Conservation (phyloP, 2,797 vertebrate species). For the Megalops cyprinoides region DNA sequence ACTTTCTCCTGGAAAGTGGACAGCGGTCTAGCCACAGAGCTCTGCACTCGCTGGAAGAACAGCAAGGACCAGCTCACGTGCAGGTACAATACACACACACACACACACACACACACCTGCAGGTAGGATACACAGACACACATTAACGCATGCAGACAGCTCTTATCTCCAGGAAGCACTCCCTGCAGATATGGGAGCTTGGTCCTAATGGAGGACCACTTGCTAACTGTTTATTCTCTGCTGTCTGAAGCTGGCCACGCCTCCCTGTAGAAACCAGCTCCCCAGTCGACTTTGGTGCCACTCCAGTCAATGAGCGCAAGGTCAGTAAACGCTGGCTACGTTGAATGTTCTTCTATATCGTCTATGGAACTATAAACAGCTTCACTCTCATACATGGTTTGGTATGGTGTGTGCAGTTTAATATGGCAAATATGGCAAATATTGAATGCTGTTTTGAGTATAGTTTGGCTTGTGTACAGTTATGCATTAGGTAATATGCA, state of each 20-base stretch:
- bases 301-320: slow-evolving; percentile 88
- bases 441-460: not conserved
- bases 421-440: too few relatives aligned
- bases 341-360: not conserved
- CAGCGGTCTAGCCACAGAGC: slow-evolving; percentile 82
- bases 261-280: slow-evolving; percentile 76
- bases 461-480: not conserved
- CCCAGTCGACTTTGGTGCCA: slow-evolving; percentile 85
- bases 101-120: not conserved
- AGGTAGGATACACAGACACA: not conserved
- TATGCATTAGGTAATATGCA: not conserved
- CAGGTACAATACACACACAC: slow-evolving; percentile 71
- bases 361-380: too few relatives aligned
- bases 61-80: slow-evolving; percentile 78
- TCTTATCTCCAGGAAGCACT: not conserved
- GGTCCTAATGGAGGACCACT: not conserved
- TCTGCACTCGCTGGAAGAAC: slow-evolving; percentile 87
- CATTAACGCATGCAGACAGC: too few relatives aligned
- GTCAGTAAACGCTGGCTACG: slow-evolving; percentile 61
- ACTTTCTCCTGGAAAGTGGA: slow-evolving; percentile 83
- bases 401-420: not conserved
- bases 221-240: slow-evolving; percentile 17
- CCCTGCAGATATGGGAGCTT: not conserved
- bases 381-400: too few relatives aligned
- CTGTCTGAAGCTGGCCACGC: slow-evolving; percentile 77